Conservation (phyloP, 2,888 invertebrate genomes). For the Miltochrista miniata region DNA sequence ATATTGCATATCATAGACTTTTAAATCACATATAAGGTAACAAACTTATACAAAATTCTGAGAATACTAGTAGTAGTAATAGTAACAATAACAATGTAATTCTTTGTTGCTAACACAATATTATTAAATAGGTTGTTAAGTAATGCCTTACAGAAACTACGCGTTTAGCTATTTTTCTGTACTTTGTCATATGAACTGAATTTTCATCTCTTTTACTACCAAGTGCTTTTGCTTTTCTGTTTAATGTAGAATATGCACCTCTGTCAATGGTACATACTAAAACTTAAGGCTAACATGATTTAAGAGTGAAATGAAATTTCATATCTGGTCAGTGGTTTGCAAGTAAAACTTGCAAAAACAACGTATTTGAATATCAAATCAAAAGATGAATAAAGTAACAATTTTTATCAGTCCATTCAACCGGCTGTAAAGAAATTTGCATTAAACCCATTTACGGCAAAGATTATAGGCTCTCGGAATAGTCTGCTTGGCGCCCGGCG, state of each 20-base stretch:
- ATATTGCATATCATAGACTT: slow-evolving; percentile 11
- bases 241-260: no score
- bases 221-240: neutral
- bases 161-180: neutral
- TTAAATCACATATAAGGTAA: slow-evolving; percentile 9
- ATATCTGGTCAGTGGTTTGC: no score
- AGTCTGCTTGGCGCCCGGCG: slow-evolving; percentile 54
- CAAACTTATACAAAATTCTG: slow-evolving; percentile 7
- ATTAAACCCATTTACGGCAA: slow-evolving; percentile 74
- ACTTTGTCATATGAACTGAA: neutral
- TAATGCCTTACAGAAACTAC: slow-evolving; percentile 2
- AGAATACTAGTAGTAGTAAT: slow-evolving; percentile 6
- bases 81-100: slow-evolving; percentile 8
- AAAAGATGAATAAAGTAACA: slow-evolving; percentile 58
- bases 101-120: slow-evolving; percentile 6
- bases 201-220: neutral
- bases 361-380: slow-evolving; percentile 58
- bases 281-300: no score
- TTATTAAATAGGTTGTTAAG: slow-evolving; percentile 9
- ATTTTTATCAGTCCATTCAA: slow-evolving; percentile 67
- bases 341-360: slow-evolving; percentile 39
- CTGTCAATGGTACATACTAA: no score
- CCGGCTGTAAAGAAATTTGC: slow-evolving; percentile 65
- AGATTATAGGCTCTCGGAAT: slow-evolving; percentile 67
- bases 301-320: no score